phyloP scores from a whole-genome alignment of 2,888 invertebrate species.

The Spicauda simplicius region DNA sequence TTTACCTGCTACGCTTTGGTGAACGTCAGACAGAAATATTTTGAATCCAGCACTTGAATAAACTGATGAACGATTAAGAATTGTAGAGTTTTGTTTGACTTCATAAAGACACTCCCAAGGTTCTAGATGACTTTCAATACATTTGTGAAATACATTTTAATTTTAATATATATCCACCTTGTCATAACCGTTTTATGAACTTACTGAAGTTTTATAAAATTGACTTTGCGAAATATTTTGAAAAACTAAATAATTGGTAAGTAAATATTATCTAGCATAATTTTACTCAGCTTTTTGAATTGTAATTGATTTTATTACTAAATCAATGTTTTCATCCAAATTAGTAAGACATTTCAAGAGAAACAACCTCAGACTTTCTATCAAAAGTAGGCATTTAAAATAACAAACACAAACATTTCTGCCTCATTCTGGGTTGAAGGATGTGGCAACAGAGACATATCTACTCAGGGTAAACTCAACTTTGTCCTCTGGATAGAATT shows the following conservation, averaged over 20 bases:
- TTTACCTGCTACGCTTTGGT: conserved; percentile 40
- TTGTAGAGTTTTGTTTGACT: conserved; percentile 38
- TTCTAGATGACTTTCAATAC: conserved; percentile 25
- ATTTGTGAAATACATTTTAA: conserved; percentile 25
- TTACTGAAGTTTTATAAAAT: neutral
- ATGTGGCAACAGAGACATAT: too few species aligned
- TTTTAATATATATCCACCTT: neutral
- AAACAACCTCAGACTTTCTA: too few species aligned
- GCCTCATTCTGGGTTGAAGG: too few species aligned
- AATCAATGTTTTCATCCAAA: too few species aligned
- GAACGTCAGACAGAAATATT: conserved; percentile 37
- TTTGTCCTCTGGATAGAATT: too few species aligned
- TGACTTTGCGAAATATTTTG: neutral
- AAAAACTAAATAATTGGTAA: neutral
- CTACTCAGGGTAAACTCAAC: too few species aligned
- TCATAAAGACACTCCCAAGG: conserved; percentile 23
- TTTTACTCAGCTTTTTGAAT: neutral
- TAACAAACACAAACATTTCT: too few species aligned
- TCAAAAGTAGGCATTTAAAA: too few species aligned
- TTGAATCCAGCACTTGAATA: conserved; percentile 35
- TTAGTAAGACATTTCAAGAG: too few species aligned
- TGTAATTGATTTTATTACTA: neutral
- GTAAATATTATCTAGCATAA: neutral
- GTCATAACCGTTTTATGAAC: conserved; percentile 5
- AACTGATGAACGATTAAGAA: conserved; percentile 37